Base-by-base conservation (phyloP, 2,797 vertebrate genomes). In the Bovichtus variegatus region DNA sequence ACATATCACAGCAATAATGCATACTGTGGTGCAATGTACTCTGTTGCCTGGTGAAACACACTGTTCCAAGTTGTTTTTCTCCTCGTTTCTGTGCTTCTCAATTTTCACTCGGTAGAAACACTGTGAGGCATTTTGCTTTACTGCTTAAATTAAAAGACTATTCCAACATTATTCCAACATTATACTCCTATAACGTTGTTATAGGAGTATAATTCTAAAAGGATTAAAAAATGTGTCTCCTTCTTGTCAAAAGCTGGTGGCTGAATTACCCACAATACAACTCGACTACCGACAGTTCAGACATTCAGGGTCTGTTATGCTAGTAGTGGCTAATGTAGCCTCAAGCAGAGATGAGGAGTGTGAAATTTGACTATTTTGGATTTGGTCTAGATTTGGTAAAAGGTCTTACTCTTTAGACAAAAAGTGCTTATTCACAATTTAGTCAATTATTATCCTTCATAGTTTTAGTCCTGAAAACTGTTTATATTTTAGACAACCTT, bases 1-100 rank as follows among this genome's bases (percentile, higher is more conserved):
- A 87, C 88, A 92, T 21, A 91, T 89, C 81, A 82, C 34, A 73
- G 69, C 25, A 71, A 85, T 64, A 74, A 73, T 36, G 23, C 44
- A 69, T 70, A 79, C 58, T 60, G 57, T 44, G 53, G 27, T 43
- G 68, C 66, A 62, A 66, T 61, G 68, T 65, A 62, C 64, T 69
- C 9, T 1, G 66, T 8, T 73, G 62, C 64, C 74, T 40, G 64
- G 25, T 68, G 71, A 78, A 31, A 40, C 58, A 59, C 57, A 63
- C 78, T 70, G 72, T 77, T 71, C 65, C 54, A 43, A 58, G 63
- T 43, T 58, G 62, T 29, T 38, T 50, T 77, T 43, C 29, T 25
- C 31, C 25, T 43, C 21, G 21, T 68, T 61, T 12, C 47, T 46
- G 49, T 4, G 54, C 15, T 43, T n/a, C 2, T 36, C 18, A 10